Base-by-base conservation (phyloP, 2,888 invertebrate genomes). In the Apocheima hispidaria region DNA sequence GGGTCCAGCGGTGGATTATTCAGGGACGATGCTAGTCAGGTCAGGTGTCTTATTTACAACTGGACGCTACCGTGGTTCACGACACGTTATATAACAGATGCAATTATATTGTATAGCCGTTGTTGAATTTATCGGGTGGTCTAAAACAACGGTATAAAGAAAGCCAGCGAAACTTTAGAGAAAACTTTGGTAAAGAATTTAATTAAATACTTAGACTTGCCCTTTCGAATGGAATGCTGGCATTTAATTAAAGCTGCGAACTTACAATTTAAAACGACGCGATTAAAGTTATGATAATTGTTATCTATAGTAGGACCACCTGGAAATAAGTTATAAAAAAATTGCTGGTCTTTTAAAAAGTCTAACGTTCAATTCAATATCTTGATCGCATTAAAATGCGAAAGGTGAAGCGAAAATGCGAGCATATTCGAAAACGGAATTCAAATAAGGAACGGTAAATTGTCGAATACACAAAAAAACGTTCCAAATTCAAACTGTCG, bases 211-310 rank as follows among this genome's bases (percentile, higher is more conserved):
- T 46, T 46, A 51, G 78, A 78, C 72, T 69, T 85, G 86, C 83
- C 87, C 84, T 88, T 87, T 87, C 56, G 71, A 72, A 72, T 68
- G 84, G 83, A 80, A 83, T 82, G 88, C 82, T 88, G 89, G 84
- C 90, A 87, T 90, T 89, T 89, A 86, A 85, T 86, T 84, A 86
- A 84, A 83, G 50, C 51, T 49, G 72, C 74, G 71, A 69, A 75
- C 66, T 68, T 68, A 75, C 71, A 72, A 78, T 82, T 79, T 77
- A 77, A 84, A 82, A 70, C 77, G 70, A 71, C 66, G 66, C 77
- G 73, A 80, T 83, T 80, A 77, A 46, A 72, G 66, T 68, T 66
- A 65, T 67, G 66, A 65, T 70, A 71, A 65, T 61, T 66, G 48
- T 44, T 48, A 61, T 63, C 54, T 64, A 66, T 55, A 40, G 23